phyloP scores from a whole-genome alignment of 1,140 invertebrate species.

The Euura saliciscinereae region DNA sequence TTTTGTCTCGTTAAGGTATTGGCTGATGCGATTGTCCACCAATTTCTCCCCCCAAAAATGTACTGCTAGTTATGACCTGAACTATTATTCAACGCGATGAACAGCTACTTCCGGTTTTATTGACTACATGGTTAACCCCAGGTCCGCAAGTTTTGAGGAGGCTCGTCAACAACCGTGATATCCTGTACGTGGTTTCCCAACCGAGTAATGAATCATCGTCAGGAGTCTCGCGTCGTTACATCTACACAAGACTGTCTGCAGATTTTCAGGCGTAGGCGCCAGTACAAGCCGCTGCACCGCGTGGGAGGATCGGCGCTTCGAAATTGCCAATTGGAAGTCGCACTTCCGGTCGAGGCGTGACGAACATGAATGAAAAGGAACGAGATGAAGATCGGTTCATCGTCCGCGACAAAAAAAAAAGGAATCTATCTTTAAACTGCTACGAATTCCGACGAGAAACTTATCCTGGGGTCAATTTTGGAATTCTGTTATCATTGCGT shows the following conservation, averaged over 20 bases:
- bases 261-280: background rate
- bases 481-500: background rate
- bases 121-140: background rate
- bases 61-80: background rate
- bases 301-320: background rate
- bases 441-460: background rate
- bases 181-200: background rate
- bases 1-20: background rate
- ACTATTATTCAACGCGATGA: no score
- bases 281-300: background rate
- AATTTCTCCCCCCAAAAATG: background rate
- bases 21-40: background rate
- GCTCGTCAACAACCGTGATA: background rate
- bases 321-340: background rate
- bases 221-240: background rate
- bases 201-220: background rate
- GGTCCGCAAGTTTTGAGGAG: background rate
- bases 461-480: background rate
- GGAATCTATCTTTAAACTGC: no score
- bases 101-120: background rate
- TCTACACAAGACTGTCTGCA: background rate
- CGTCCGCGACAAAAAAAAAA: no score
- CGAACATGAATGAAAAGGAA: background rate
- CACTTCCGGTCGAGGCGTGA: background rate
- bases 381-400: background rate